Base-by-base conservation (phyloP, 2,797 vertebrate species). In the Enoplosus armatus region DNA sequence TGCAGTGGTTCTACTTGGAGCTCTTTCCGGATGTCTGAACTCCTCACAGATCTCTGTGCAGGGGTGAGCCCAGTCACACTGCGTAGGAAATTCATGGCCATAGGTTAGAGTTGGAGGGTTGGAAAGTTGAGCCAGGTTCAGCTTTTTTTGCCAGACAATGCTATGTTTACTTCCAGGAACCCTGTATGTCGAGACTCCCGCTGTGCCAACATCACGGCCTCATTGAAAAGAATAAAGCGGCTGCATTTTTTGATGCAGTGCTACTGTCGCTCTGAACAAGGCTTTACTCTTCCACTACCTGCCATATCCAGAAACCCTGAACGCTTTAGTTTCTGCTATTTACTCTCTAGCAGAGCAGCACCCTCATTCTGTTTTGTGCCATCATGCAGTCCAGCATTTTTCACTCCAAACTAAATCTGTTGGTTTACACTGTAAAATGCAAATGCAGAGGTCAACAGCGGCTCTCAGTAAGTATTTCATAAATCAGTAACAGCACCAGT, bases 341-440 rank as follows among this genome's bases (percentile, higher is more conserved):
- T 22, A 6, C 54, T 64, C 54, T 64, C 45, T 53, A 51, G 56
- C 35, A 58, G 26, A 58, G 20, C 50, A 37, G 41, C n/a, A n/a
- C 6, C 27, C 8, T 67, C 37, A n/a, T 31, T 50, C 33, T 41
- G 33, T 62, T 50, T 26, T 41, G 33, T 62, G 27, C 22, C 61
- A 61, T 65, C 26, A 11, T 27, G 54, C 47, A 10, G 24, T 65
- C 47, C 31, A 47, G 31, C 6, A 45, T 7, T 58, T 50, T 50
- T 35, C 51, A 29, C 43, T 37, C 35, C 0, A 26, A 33, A 43
- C 8, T 8, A 47, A 65, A 60, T 47, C 22, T n/a, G 20, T 26
- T 43, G 41, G 15, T 18, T 72, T 5, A 31, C 20, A 41, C 9
- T 15, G 65, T 12, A 8, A 61, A 65, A 72, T 50, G 26, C 11